Evolutionary conservation across 1,140 invertebrate genomes (phyloP), one percentile per base, ranked within the genome.

Genomic region (Diplogasteroides magnus): DNA sequence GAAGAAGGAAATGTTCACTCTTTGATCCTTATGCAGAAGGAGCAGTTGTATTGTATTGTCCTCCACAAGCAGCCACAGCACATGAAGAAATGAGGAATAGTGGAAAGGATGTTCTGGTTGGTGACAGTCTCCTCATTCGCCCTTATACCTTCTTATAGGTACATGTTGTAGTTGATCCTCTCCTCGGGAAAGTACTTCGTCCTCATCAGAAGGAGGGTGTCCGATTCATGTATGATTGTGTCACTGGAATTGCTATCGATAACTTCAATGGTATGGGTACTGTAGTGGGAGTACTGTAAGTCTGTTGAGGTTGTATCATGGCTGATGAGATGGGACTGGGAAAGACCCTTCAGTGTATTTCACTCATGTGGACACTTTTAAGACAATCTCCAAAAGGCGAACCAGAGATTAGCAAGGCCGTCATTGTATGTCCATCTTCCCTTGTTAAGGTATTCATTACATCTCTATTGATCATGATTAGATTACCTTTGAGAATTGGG

Each of bases 221-320:
- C 0, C 94, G 95, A 82, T 99, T 99, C 84, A 97, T 99, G 94
- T 99, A 97, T 83, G 94, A 99, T 83, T 98, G 96, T 87, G 94
- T 98, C 1, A 97, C 91, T 32, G 97, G 96, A 19, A 85, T 87
- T 69, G 89, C 91, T 79, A 96, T 97, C 72, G 90, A 91, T 48
- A 19, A 6, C 6, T 48, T 48, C 19, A 48, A 48, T 48, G 37
- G 37, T 61, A 61, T 23, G 60, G 29, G 29, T 48, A 48, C 37
- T 48, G 37, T 48, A 48, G 37, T 19, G 6, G 6, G 37, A 19
- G 6, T 48, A 48, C 37, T 6, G 37, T 48, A 48, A 19, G 6
- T 6, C 19, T 48, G 19, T 48, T 48, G 37, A 25, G 70, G 70
- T n/a, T 72, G 70, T 31, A 72, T 72, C 28, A 72, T 81, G 79